A percentile compares a stretch with the other conserved stretches of the same genome.
phyloP scores from a whole-genome alignment of 1,140 invertebrate species.

The Dendrolimus punctatus region DNA sequence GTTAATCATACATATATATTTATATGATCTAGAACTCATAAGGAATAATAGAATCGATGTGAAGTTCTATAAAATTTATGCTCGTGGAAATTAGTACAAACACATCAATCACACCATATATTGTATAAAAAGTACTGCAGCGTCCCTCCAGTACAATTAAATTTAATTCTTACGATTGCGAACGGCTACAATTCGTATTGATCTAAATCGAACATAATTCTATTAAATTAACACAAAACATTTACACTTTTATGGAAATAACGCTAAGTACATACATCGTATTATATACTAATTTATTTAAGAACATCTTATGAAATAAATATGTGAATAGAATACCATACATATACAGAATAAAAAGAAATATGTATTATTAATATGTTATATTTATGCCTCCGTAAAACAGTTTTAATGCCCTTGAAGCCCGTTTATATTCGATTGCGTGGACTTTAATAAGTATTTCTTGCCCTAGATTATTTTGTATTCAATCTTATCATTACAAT shows the following conservation, averaged over 20 bases:
- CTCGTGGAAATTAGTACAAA: constrained; percentile 10
- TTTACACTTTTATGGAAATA: constrained; percentile 39
- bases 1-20: constrained; percentile 50
- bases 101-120: constrained; percentile 11
- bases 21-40: constrained; percentile 70
- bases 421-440: no score
- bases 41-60: constrained; percentile 34
- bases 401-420: no score
- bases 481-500: no score
- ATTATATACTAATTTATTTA: constrained; percentile 43
- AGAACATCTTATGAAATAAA: constrained; percentile 28
- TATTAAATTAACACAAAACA: constrained; percentile 42
- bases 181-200: constrained; percentile 16
- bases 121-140: constrained; percentile 13
- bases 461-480: no score
- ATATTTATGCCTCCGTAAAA: no score
- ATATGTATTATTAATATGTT: no score
- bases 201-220: constrained; percentile 34
- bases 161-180: constrained; percentile 8
- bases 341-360: no score
- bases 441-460: no score
- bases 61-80: constrained; percentile 3
- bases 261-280: constrained; percentile 49
- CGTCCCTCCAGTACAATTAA: constrained; percentile 15
- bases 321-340: constrained; percentile 12